Evolutionary conservation across 1,140 invertebrate species (phyloP).

Genomic region (Euschistus heros): DNA sequence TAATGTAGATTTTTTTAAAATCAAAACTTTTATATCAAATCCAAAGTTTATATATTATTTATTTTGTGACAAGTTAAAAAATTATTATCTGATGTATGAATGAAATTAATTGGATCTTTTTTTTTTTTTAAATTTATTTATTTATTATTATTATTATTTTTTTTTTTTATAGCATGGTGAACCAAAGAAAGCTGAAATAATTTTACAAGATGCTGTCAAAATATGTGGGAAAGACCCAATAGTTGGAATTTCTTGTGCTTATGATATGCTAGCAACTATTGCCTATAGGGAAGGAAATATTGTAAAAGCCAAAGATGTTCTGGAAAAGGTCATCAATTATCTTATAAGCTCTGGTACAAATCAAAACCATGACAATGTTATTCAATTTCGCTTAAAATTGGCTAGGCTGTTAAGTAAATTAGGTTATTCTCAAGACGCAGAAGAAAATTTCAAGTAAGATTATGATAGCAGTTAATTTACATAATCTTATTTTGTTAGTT

Average conservation of each 20-base stretch:
- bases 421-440: conserved; percentile 12
- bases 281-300: conserved; percentile 10
- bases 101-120: neutral
- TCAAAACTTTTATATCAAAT: too few relatives aligned
- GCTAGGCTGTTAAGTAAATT: conserved; percentile 17
- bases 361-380: conserved; percentile 1
- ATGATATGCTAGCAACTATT: conserved; percentile 23
- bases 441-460: conserved; percentile 17
- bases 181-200: conserved; percentile 15
- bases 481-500: too few relatives aligned
- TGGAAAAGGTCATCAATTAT: conserved; percentile 11
- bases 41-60: too few relatives aligned
- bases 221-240: neutral
- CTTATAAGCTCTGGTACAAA: neutral
- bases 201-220: conserved; percentile 15
- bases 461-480: too few relatives aligned
- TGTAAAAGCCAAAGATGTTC: conserved; percentile 16
- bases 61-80: too few relatives aligned
- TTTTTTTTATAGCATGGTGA: conserved; percentile 17
- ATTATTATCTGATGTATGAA: neutral
- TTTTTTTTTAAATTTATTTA: neutral
- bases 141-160: neutral
- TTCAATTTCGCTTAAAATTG: conserved; percentile 20
- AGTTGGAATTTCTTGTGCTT: conserved; percentile 18
- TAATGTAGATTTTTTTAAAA: too few relatives aligned